phyloP scores from a whole-genome alignment of 2,113 vertebrate genomes.

The Rostratula benghalensis region DNA sequence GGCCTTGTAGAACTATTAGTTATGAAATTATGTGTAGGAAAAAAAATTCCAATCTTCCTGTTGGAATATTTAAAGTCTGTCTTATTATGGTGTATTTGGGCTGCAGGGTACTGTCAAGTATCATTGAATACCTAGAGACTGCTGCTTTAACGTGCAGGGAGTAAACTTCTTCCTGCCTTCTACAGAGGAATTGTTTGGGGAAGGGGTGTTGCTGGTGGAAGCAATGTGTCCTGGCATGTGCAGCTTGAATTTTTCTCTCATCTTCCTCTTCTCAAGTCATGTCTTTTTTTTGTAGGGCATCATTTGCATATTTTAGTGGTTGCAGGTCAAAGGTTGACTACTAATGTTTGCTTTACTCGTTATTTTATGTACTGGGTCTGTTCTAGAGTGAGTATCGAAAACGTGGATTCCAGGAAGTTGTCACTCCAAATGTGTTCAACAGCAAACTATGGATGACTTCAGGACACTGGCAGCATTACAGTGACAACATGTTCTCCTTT shows the following conservation, averaged over 20 bases:
- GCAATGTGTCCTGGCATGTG: background rate
- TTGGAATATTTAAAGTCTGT: background rate
- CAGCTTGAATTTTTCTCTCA: background rate
- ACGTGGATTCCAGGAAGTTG: conserved; percentile 95
- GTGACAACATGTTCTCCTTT: conserved; percentile 98
- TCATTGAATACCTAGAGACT: background rate
- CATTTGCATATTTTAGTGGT: background rate
- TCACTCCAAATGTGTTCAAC: conserved; percentile 96
- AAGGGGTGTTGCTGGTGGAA: background rate
- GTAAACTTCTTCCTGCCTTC: background rate
- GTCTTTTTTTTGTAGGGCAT: background rate
- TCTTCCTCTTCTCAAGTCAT: background rate
- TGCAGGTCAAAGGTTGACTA: background rate
- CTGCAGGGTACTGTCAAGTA: background rate
- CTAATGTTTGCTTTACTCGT: background rate
- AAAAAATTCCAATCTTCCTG: background rate
- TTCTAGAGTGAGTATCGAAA: conserved; percentile 90
- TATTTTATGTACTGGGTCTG: background rate
- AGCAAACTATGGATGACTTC: conserved; percentile 97
- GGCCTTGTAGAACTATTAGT: background rate
- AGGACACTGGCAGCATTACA: conserved; percentile 98
- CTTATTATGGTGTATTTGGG: background rate
- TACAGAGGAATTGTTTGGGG: background rate
- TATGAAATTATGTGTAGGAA: background rate
- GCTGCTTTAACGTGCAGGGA: background rate